Conservation (phyloP, 1,140 invertebrate genomes). For the Cataglyphis hispanica region DNA sequence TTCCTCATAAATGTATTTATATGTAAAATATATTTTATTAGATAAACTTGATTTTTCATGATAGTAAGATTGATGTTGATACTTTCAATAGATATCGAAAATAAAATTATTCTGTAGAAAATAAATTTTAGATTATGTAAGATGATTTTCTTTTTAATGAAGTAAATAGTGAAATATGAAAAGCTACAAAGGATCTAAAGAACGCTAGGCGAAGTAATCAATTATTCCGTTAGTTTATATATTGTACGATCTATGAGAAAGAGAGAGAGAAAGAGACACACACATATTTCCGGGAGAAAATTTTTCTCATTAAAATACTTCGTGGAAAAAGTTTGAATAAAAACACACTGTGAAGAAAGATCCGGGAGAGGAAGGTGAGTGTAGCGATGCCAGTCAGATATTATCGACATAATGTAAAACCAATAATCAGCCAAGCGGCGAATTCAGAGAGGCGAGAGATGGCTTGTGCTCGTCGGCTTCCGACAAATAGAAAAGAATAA, state of each 20-base stretch:
- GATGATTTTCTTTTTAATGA: neutral
- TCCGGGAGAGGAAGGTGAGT: neutral
- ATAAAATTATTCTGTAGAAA: neutral
- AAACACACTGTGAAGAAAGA: neutral
- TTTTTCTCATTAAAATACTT: neutral
- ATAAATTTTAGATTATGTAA: neutral
- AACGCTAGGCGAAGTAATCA: neutral
- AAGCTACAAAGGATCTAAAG: neutral
- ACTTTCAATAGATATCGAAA: neutral
- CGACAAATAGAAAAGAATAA: conserved; percentile 25
- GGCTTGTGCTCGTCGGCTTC: conserved; percentile 10
- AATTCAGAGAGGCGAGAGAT: conserved; percentile 30
- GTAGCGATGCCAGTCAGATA: conserved; percentile 4
- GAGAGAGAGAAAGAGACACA: too few relatives aligned
- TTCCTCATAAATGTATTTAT: neutral
- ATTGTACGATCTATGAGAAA: neutral
- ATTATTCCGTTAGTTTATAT: neutral
- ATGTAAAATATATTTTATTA: too few relatives aligned
- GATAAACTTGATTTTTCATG: too few relatives aligned
- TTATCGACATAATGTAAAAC: conserved; percentile 56
- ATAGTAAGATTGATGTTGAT: too few relatives aligned
- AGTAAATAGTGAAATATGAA: neutral
- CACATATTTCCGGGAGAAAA: neutral
- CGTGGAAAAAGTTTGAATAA: conserved; percentile 1
- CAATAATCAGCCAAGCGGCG: conserved; percentile 42